Evolutionary conservation across 2,888 invertebrate species (phyloP), one percentile per base, ranked within the genome.

Genomic region (Tachina fera): DNA sequence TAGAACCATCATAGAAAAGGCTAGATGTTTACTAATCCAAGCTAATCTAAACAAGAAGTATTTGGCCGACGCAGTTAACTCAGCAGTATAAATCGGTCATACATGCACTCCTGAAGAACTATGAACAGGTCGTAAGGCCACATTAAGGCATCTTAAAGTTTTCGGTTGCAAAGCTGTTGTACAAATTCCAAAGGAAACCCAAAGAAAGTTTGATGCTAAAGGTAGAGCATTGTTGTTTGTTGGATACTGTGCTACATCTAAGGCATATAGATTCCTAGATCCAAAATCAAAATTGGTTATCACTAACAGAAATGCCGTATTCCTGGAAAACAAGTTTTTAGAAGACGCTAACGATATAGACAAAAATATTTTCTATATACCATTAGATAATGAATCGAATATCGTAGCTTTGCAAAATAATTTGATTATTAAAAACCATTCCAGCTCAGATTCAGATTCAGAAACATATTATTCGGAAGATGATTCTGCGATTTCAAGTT

Each of bases 131-230:
- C 19, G 39, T 16, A 83, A 72, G 19, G 80, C 76, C 19, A 58
- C 51, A 49, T 68, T 87, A 14, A 74, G 49, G 41, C 39, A 68
- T 16, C 16, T 84, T 3, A 61, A 80, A 19, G 72, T 83, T 16
- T 83, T 86, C 60, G 77, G 74, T n/a, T 86, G 81, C 39, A 78
- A 56, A 41, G 83, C 83, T 58, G 67, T 76, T 61, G 61, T 81
- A 5, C 68, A 76, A 41, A 45, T 76, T 31, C 56, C 56, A 45
- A 76, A 56, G 3, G 43, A 65, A 43, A 65, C 45, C 5, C 43
- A 53, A 6, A 75, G 43, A 43, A 75, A 65, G 16, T 13, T 75
- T 4, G 22, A 22, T 22, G 22, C 22, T 22, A 22, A 22, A 22
- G 22, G 22, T 3, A 22, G 22, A 22, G 22, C 1, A 22, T 22